Base-by-base conservation (phyloP, 1,140 invertebrate species). In the Plutomurus gul region DNA sequence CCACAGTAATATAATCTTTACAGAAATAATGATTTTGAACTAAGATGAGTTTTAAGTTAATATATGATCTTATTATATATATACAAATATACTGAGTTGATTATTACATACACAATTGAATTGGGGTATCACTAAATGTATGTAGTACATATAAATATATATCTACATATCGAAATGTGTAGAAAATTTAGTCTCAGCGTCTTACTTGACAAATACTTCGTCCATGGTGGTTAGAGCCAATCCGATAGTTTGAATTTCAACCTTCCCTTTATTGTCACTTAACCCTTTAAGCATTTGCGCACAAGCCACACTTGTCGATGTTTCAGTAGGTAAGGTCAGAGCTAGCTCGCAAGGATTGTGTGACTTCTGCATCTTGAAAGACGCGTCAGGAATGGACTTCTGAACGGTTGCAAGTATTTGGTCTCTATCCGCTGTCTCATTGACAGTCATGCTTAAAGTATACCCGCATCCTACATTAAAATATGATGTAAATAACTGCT, bases 221-320 rank as follows among this genome's bases (percentile, higher is more conserved):
- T 65, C 10, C 56, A 30, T 88, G 0, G 94, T 95, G 8, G 93
- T 93, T 3, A 93, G 89, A 0, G 93, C 92, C 0, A 94, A 90
- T 3, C 94, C 94, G 80, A 93, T 93, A 25, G 91, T 92, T 20
- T 89, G 87, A 49, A 96, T 90, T 0, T 91, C 91, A 8, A 94
- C 85, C 40, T 88, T 83, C 0, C 86, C 84, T 77, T 89, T 89
- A 11, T 89, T 86, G 0, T 82, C 79, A 84, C 95, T 93, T 25
- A 96, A 84, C n/a, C 88, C 85, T 25, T 88, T 86, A 83, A 95
- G 90, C 47, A 94, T 86, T 49, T 87, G 85, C 1, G 90, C 88
- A 82, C 92, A 91, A 25, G 86, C 85, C 7, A 77, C 37, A 16
- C 79, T 80, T 10, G 86, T 85, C 3, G 85, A 85, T 78, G 88